A percentile compares a stretch with the other conserved stretches of the same genome.
phyloP scores from a whole-genome alignment of 2,797 vertebrate species.

The Nyctalus aviator region DNA sequence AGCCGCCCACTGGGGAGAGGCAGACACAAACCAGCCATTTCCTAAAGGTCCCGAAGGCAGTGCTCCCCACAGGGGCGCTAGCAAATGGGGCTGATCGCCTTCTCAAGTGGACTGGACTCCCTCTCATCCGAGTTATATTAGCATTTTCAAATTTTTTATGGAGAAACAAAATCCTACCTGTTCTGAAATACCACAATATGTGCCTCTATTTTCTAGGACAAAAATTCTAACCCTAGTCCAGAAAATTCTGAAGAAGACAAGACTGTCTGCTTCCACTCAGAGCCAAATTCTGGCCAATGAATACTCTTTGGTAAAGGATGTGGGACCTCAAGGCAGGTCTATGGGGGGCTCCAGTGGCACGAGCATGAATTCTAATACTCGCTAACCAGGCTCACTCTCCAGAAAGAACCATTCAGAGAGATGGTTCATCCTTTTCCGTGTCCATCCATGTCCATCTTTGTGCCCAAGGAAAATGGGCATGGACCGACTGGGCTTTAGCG shows the following conservation, averaged over 20 bases:
- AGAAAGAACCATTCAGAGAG: neutral
- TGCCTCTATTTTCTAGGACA: constrained; percentile 33
- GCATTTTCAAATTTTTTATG: constrained; percentile 51
- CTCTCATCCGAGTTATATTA: neutral
- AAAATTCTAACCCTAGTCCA: neutral
- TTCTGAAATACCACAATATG: constrained; percentile 25
- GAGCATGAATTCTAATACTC: neutral
- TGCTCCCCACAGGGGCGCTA: neutral
- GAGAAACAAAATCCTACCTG: constrained; percentile 44
- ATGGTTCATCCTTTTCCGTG: neutral
- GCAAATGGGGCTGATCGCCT: neutral
- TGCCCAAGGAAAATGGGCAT: constrained; percentile 1
- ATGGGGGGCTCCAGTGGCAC: neutral
- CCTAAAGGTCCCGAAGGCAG: neutral
- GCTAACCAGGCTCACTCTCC: neutral
- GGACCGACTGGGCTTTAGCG: neutral
- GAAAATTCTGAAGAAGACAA: neutral
- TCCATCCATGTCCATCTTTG: neutral
- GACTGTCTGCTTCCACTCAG: neutral
- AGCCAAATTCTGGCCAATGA: constrained; percentile 10
- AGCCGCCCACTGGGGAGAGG: neutral
- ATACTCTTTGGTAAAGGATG: neutral
- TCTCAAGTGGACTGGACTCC: neutral
- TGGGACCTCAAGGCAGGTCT: constrained; percentile 19
- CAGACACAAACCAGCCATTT: constrained; percentile 23